Evolutionary conservation across 2,888 invertebrate species (phyloP), one percentile per base, ranked within the genome.

Genomic region (Chironomus tentans): DNA sequence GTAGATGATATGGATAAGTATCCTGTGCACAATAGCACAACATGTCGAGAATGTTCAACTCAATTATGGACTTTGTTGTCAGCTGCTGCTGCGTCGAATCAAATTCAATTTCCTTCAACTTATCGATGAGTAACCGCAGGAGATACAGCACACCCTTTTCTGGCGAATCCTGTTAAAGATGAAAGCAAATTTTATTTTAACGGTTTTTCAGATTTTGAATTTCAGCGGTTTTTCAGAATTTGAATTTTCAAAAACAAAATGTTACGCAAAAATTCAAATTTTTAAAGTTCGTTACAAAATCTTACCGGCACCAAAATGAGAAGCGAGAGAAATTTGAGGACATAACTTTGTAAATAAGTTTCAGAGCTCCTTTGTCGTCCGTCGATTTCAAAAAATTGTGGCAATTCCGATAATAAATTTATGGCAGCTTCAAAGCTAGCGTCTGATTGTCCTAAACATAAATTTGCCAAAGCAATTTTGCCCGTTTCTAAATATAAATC

Each of bases 391-490:
- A 89, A 84, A 79, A 87, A 84, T 81, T 89, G 83, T 78, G 93
- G 92, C 80, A 95, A 86, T 79, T 95, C 94, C 0, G 91, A 88
- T 78, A 97, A 88, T 70, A 94, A 85, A 77, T 88, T 89, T 18
- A 98, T 87, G 0, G 95, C 91, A 38, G 95, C 93, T 84, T 96
- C 96, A 80, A 97, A 92, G 82, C 95, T 96, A 2, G 95, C 94
- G 86, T 98, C 97, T 77, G 94, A 97, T 88, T 97, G 97, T 68
- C 95, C 95, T 76, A 95, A 87, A 82, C 97, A 97, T 80, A 92
- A 90, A 86, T 95, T 96, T 76, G 92, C 87, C 77, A 97, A 86
- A 24, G 97, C 95, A 68, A 94, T 92, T 85, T 95, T 94, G 18
- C 95, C 96, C 13, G 93, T 92, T 6, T 94, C 85, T 77, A 97